phyloP scores from a whole-genome alignment of 37 sponge, comb jelly and placozoan genomes.

The Eunapius fragilis region DNA sequence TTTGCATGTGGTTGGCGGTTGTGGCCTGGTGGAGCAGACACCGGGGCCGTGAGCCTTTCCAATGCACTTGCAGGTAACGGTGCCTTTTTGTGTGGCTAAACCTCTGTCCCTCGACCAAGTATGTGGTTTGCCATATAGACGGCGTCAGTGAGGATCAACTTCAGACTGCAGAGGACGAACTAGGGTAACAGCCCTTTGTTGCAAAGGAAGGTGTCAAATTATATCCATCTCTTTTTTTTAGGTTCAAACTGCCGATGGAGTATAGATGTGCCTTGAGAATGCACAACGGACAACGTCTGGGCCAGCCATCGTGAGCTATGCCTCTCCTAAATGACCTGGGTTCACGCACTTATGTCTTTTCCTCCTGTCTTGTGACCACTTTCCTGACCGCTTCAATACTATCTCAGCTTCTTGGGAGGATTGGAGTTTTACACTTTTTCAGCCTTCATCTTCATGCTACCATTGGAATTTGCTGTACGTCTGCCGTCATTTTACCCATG shows the following conservation, averaged over 20 bases:
- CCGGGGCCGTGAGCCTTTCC: background rate
- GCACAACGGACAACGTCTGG: conserved; percentile 10
- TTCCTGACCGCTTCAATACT: no score
- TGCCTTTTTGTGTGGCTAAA: background rate
- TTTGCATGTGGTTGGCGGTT: no score
- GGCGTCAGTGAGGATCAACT: conserved; percentile 23
- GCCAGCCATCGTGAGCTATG: background rate
- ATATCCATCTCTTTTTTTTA: background rate
- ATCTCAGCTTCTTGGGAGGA: background rate
- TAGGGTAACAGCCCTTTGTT: background rate
- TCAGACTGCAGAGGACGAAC: conserved; percentile 1
- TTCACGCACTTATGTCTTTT: background rate
- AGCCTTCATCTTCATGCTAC: background rate
- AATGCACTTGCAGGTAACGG: background rate
- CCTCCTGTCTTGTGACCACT: background rate
- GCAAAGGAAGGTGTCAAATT: background rate
- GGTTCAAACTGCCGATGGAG: conserved; percentile 26
- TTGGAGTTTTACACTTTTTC: conserved; percentile 9
- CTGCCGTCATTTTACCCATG: background rate
- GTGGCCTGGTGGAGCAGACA: no score
- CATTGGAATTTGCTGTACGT: conserved; percentile 1
- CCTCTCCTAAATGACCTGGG: background rate
- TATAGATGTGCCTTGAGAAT: conserved; percentile 43
- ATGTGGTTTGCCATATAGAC: no score
- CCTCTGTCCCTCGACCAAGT: background rate